phyloP scores from a whole-genome alignment of 1,140 invertebrate genomes.

The Babylonia areolata region DNA sequence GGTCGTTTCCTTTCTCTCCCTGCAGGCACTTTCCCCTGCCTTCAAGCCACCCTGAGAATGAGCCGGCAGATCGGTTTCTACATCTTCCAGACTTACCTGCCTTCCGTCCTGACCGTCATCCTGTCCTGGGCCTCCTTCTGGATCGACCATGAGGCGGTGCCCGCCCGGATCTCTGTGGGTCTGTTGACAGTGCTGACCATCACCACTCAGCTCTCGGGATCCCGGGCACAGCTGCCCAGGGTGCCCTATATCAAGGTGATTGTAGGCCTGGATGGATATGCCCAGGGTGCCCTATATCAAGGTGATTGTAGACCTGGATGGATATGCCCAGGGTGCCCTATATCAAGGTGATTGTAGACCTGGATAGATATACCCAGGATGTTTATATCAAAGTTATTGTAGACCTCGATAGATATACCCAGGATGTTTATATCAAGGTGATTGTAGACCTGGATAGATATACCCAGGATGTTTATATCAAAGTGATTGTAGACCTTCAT shows the following conservation, averaged over 20 bases:
- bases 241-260: slow-evolving; percentile 77
- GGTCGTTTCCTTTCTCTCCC: not conserved
- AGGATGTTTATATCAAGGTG: too few relatives aligned
- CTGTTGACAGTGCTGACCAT: slow-evolving; percentile 72
- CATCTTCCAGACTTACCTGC: slow-evolving; percentile 54
- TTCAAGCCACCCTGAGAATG: slow-evolving; percentile 45
- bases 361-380: too few relatives aligned
- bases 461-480: too few relatives aligned
- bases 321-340: too few relatives aligned
- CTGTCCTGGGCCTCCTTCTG: slow-evolving; percentile 55
- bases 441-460: too few relatives aligned
- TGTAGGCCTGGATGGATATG: too few relatives aligned
- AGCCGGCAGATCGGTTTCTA: slow-evolving; percentile 51
- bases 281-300: too few relatives aligned
- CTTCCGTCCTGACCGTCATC: slow-evolving; percentile 51
- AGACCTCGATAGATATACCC: too few relatives aligned
- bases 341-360: too few relatives aligned
- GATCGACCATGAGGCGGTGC: slow-evolving; percentile 60
- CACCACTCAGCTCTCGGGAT: slow-evolving; percentile 68
- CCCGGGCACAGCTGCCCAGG: slow-evolving; percentile 58
- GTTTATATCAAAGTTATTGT: too few relatives aligned
- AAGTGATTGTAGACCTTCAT: too few relatives aligned
- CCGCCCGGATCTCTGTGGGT: slow-evolving; percentile 62
- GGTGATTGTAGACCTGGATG: too few relatives aligned
- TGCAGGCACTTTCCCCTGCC: slow-evolving; percentile 41